Evolutionary conservation across 2,113 vertebrate species (phyloP), one percentile per base, ranked within the genome.

Genomic region (Mohoua ochrocephala): DNA sequence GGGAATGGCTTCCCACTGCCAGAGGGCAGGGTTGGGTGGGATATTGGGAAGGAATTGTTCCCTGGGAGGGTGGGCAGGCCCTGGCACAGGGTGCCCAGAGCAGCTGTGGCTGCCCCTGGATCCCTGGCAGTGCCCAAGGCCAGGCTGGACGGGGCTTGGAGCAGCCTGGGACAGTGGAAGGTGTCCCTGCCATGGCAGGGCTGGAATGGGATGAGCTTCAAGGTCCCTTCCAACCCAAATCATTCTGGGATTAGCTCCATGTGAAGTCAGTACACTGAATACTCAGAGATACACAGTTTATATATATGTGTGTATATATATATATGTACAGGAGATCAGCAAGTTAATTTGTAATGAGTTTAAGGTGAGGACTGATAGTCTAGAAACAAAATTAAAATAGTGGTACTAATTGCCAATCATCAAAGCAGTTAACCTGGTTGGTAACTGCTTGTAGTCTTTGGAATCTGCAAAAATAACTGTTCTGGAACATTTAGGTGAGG

Each of bases 301-400:
- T 26, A 13, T 10, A 20, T 0, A 1, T 5, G 28, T 9, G 16
- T 2, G 13, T 2, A 53, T 2, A 10, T 3, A 15, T 30, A 14
- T 31, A 91, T 13, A 11, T 54, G 57, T 33, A n/a, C 23, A 41
- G 42, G 57, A 49, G 13, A 31, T 35, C 18, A 57, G 16, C 18
- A 31, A 26, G 18, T 41, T n/a, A 22, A 39, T 78, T 82, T 57
- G 11, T 59, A 44, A 7, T 42, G 37, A 73, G 6, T 26, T 41
- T 47, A 35, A 47, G 16, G 16, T 65, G 45, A 80, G 63, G 39
- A 57, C 12, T 33, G 33, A 6, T 39, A 15, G 11, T 83, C 78
- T 2, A 15, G 27, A 78, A 93, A 7, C 9, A 13, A 61, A 53
- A 52, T 50, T 57, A 42, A 67, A 60, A 4, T 28, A 45, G 33